A percentile compares a stretch with the other conserved stretches of the same genome.
These are phyloP conservation scores for Tanypteryx hageni DNA, from an alignment of 2,888 invertebrate species.

Conservation along the genomic window DNA sequence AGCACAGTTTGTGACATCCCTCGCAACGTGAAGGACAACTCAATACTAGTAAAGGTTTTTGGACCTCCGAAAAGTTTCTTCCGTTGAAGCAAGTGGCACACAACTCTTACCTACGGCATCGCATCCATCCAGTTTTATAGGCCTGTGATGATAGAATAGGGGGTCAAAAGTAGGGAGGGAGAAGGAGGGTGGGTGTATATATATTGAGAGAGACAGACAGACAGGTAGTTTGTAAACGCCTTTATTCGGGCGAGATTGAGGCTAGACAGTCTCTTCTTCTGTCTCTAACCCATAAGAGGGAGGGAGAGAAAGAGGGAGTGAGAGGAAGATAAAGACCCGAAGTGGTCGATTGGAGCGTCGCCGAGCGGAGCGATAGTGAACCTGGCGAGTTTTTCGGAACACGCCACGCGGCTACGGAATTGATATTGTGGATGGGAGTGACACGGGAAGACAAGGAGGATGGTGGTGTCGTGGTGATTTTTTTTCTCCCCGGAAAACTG, in stretches of 20 bases:
- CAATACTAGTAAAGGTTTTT: not conserved
- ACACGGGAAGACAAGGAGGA: not conserved
- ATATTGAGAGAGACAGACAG: not conserved
- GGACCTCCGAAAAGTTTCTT: not conserved
- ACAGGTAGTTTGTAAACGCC: not conserved
- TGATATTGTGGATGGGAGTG: slow-evolving; percentile 36
- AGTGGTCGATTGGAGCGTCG: slow-evolving; percentile 37
- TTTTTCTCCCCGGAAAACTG: not conserved
- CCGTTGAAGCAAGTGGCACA: not conserved
- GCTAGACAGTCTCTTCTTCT: not conserved
- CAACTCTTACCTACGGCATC: not conserved
- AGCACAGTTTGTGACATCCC: slow-evolving; percentile 33
- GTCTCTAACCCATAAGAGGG: not conserved
- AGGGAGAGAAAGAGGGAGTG: not conserved
- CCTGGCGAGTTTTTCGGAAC: slow-evolving; percentile 24
- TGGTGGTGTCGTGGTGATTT: not conserved
- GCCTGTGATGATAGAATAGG: not conserved
- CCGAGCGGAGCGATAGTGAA: slow-evolving; percentile 42
- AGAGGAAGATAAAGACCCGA: not conserved
- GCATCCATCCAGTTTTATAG: not conserved
- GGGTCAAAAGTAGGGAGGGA: not conserved
- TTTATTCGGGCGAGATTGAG: not conserved
- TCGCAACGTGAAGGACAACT: slow-evolving; percentile 33
- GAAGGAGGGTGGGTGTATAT: not conserved
- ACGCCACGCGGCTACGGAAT: slow-evolving; percentile 30